Percentiles rank a stretch among this genome's conserved stretches.
phyloP scores from a whole-genome alignment of 2,797 vertebrate genomes.

The Sciaenops ocellatus region DNA sequence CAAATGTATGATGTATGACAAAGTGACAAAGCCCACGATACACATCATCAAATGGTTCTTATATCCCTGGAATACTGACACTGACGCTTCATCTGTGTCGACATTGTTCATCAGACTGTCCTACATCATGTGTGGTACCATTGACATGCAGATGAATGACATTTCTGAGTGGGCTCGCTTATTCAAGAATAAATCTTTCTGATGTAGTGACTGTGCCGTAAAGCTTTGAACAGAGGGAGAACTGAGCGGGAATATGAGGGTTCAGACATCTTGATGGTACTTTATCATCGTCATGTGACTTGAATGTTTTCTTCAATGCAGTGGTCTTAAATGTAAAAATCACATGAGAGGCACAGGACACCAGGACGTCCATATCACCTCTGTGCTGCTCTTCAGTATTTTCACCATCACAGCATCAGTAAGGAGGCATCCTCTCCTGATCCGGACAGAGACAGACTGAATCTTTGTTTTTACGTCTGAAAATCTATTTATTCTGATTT shows the following conservation, averaged over 20 bases:
- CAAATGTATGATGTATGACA: too few relatives aligned
- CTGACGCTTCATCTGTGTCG: too few relatives aligned
- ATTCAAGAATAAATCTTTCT: not conserved
- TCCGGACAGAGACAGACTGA: not conserved
- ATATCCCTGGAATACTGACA: too few relatives aligned
- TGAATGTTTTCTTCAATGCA: not conserved
- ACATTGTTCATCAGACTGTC: not conserved
- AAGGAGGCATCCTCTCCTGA: not conserved
- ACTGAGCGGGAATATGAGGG: not conserved
- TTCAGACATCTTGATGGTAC: not conserved
- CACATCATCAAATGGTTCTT: too few relatives aligned
- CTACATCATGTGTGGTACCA: not conserved
- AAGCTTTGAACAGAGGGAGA: not conserved
- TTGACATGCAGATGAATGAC: too few relatives aligned
- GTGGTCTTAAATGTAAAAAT: constrained; percentile 11
- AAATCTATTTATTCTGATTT: constrained; percentile 36
- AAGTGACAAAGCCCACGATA: too few relatives aligned
- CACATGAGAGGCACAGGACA: not conserved
- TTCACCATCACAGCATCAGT: constrained; percentile 3
- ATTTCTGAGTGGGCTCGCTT: not conserved
- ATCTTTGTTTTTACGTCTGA: constrained; percentile 5
- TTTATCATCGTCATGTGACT: not conserved
- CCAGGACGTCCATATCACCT: not conserved
- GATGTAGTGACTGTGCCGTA: not conserved
- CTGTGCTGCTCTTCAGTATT: not conserved